phyloP scores from a whole-genome alignment of 2,888 invertebrate genomes.

The Trissonchulus sp. region DNA sequence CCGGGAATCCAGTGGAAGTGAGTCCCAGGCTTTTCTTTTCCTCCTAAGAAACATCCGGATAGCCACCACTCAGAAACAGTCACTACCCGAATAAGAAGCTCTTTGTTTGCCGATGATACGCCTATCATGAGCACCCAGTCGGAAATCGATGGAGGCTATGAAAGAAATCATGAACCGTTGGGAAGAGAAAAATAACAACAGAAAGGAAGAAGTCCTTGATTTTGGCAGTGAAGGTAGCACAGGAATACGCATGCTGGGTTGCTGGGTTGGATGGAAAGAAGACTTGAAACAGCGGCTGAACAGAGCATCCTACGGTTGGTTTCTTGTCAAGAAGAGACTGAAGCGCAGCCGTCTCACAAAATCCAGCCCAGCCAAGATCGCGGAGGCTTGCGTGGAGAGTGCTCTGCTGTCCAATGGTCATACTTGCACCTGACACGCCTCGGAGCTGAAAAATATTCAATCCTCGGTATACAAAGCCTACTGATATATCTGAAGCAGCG shows the following conservation, averaged over 20 bases:
- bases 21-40: not conserved
- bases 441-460: not conserved
- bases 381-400: slow-evolving; percentile 1
- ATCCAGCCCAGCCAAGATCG: not conserved
- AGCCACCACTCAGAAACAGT: slow-evolving; percentile 4
- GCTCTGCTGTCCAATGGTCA: not conserved
- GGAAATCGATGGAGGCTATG: slow-evolving; percentile 15
- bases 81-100: not conserved
- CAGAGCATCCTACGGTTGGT: not conserved
- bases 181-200: slow-evolving; percentile 14
- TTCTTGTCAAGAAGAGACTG: slow-evolving; percentile 11
- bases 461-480: slow-evolving; percentile 8
- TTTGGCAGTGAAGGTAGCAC: slow-evolving; percentile 2
- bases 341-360: slow-evolving; percentile 11
- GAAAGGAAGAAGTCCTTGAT: not conserved
- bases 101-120: slow-evolving; percentile 11
- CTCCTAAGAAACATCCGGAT: slow-evolving; percentile 12
- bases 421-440: not conserved
- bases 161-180: not conserved
- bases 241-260: slow-evolving; percentile 3
- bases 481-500: slow-evolving; percentile 11
- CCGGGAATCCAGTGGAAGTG: slow-evolving; percentile 11
- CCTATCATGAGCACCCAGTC: not conserved
- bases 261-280: slow-evolving; percentile 20
- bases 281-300: slow-evolving; percentile 14